Conservation (phyloP, 2,113 vertebrate species). For the Halcyon senegalensis region DNA sequence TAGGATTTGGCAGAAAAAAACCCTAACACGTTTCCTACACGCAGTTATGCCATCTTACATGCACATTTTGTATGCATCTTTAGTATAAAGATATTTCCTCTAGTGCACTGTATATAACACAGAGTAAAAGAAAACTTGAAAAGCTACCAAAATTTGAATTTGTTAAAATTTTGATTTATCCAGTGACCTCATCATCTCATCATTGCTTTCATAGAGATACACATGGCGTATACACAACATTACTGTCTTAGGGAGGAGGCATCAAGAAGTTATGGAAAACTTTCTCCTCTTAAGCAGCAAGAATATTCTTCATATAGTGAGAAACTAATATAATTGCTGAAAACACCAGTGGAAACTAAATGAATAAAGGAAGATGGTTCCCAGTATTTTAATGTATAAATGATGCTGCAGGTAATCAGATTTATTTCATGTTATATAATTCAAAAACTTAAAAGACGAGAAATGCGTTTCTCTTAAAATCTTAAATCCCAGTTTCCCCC, state of each 20-base stretch:
- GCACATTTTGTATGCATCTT: neutral
- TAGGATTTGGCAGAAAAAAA: neutral
- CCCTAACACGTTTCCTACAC: neutral
- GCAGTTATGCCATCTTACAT: neutral
- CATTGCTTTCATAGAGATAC: conserved; percentile 6
- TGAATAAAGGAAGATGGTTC: neutral
- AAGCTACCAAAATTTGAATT: neutral
- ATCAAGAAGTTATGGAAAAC: neutral
- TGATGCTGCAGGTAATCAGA: neutral
- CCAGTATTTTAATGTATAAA: neutral
- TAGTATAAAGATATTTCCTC: neutral
- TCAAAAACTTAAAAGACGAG: neutral
- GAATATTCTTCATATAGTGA: neutral
- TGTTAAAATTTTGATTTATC: neutral
- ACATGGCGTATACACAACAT: neutral
- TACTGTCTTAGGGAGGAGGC: neutral
- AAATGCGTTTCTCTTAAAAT: neutral
- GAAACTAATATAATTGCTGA: neutral
- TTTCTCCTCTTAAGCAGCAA: neutral
- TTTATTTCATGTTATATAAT: neutral
- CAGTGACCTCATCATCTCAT: neutral
- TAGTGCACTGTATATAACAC: neutral
- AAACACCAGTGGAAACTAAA: neutral
- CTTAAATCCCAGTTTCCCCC: neutral
- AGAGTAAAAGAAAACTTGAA: neutral